Evolutionary conservation across 2,113 vertebrate species (phyloP).

Genomic region (Mirza zaza): DNA sequence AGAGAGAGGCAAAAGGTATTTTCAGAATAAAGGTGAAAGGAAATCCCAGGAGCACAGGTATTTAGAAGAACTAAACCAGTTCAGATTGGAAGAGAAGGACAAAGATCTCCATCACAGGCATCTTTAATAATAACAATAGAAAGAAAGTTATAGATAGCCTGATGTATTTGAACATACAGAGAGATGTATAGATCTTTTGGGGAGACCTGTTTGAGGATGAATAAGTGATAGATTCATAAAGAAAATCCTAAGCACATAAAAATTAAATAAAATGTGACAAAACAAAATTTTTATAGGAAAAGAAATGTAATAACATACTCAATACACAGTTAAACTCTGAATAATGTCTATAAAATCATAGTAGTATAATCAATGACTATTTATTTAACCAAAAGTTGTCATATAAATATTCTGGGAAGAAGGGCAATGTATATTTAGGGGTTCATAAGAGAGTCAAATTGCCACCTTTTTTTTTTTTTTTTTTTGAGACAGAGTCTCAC

Average conservation of each 20-base stretch:
- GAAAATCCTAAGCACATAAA: not conserved
- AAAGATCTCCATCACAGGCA: not conserved
- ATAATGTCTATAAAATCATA: not conserved
- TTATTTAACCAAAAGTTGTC: not conserved
- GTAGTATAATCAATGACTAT: not conserved
- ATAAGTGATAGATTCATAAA: not conserved
- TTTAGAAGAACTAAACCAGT: not conserved
- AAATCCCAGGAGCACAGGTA: not conserved
- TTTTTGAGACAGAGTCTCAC: too few relatives aligned
- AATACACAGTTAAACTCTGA: not conserved
- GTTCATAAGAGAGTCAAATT: not conserved
- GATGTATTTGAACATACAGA: not conserved
- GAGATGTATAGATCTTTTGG: not conserved
- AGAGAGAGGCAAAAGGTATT: not conserved
- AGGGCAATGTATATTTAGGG: not conserved
- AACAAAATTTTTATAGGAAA: not conserved
- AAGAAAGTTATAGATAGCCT: not conserved
- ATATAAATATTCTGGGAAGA: not conserved
- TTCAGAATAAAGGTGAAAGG: not conserved
- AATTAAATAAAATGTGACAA: not conserved
- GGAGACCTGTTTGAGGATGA: not conserved
- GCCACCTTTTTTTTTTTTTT: not conserved
- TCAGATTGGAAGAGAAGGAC: not conserved
- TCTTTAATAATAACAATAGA: not conserved
- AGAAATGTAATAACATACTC: not conserved